phyloP scores from a whole-genome alignment of 2,797 vertebrate genomes.

The Manis crassicaudata region DNA sequence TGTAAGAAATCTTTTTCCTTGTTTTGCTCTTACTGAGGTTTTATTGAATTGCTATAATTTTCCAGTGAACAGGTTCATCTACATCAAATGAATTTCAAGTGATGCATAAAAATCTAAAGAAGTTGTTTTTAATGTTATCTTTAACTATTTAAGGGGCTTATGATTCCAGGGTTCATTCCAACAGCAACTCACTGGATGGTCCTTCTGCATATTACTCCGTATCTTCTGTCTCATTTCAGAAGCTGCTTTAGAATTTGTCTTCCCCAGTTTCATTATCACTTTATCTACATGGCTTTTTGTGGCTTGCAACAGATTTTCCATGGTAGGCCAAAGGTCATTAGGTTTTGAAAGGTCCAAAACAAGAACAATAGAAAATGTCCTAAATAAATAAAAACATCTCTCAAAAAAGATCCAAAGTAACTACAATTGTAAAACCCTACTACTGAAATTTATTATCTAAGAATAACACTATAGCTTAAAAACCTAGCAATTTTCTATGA shows the following conservation, averaged over 20 bases:
- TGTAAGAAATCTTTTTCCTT: slow-evolving; percentile 83
- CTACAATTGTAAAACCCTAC: slow-evolving; percentile 15
- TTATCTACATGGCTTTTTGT: slow-evolving; percentile 90
- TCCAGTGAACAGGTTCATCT: slow-evolving; percentile 87
- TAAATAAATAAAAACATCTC: slow-evolving; percentile 79
- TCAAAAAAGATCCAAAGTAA: background rate
- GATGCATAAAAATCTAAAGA: slow-evolving; percentile 85
- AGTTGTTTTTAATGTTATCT: slow-evolving; percentile 82
- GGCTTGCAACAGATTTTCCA: slow-evolving; percentile 92
- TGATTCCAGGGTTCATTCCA: slow-evolving; percentile 79
- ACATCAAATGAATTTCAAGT: slow-evolving; percentile 85
- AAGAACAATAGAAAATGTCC: slow-evolving; percentile 92
- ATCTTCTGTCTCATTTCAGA: slow-evolving; percentile 87
- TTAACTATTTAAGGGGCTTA: slow-evolving; percentile 75
- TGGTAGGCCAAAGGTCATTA: slow-evolving; percentile 91
- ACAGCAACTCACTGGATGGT: slow-evolving; percentile 92
- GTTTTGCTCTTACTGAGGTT: slow-evolving; percentile 84
- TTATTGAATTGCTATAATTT: slow-evolving; percentile 88
- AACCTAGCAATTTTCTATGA: background rate
- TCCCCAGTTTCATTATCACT: slow-evolving; percentile 86
- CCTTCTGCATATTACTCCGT: slow-evolving; percentile 88
- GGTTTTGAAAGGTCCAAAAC: slow-evolving; percentile 96
- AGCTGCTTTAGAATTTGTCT: slow-evolving; percentile 86
- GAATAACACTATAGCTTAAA: background rate
- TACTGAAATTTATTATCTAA: slow-evolving; percentile 18